Evolutionary conservation across 2,113 vertebrate species (phyloP).

Genomic region (Pagrus major): DNA sequence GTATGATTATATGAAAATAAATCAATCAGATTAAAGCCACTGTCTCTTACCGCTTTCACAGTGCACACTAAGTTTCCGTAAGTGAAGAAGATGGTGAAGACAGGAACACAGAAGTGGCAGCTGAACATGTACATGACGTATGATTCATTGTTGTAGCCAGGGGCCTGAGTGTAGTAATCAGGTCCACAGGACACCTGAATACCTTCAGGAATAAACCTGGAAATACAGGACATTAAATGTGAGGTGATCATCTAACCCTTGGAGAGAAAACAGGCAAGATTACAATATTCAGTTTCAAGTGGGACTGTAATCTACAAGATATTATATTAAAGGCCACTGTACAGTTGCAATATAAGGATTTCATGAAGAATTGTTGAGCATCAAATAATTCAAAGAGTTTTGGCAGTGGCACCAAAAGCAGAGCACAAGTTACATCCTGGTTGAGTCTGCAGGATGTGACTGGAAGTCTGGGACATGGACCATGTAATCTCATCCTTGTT

Average conservation of each 20-base stretch:
- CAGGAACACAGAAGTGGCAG: constrained; percentile 79
- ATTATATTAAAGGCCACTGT: no score
- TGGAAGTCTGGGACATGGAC: no score
- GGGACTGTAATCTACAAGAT: no score
- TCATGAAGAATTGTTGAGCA: no score
- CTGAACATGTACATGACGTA: constrained; percentile 84
- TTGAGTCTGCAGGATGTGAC: no score
- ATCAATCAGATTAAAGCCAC: neutral
- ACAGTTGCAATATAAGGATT: no score
- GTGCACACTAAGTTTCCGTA: constrained; percentile 83
- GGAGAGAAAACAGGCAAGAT: neutral
- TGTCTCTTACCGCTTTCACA: constrained; percentile 83
- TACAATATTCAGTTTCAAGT: neutral
- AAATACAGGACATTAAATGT: neutral
- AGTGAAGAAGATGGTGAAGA: constrained; percentile 83
- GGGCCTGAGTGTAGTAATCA: constrained; percentile 84
- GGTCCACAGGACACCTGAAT: constrained; percentile 85
- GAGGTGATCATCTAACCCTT: no score
- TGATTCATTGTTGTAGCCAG: constrained; percentile 85
- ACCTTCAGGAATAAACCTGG: constrained; percentile 83
- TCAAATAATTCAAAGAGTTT: no score
- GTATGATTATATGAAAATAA: neutral
- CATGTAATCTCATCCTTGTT: no score
- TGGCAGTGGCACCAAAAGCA: no score
- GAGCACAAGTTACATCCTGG: no score